Evolutionary conservation across 2,888 invertebrate species (phyloP).

Genomic region (Eledone cirrhosa): DNA sequence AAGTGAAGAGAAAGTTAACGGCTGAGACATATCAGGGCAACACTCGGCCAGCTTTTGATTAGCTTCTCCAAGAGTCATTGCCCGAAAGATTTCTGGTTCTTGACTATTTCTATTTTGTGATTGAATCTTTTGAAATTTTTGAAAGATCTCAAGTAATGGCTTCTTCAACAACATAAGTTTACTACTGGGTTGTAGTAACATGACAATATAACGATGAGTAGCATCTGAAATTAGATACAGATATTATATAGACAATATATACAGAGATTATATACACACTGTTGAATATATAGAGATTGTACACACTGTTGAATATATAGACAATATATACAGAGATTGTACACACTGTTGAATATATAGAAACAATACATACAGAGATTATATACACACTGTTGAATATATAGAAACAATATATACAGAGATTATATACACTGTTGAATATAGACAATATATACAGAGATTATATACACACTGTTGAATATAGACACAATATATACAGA

Average conservation of each 20-base stretch:
- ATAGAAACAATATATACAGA: too few species aligned
- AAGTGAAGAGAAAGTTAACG: background rate
- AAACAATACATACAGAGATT: background rate
- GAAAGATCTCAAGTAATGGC: conserved; percentile 34
- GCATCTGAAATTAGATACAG: conserved; percentile 43
- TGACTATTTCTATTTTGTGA: conserved; percentile 27
- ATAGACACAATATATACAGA: too few species aligned
- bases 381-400: background rate
- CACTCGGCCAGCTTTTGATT: conserved; percentile 83
- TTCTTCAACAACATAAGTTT: conserved; percentile 31
- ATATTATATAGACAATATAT: background rate
- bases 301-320: too few species aligned
- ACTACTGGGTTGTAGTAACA: conserved; percentile 39
- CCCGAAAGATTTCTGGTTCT: conserved; percentile 68
- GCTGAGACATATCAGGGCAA: conserved; percentile 70
- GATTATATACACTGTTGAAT: too few species aligned
- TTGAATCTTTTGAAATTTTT: conserved; percentile 32
- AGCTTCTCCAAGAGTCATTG: conserved; percentile 79
- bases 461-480: too few species aligned
- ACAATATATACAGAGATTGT: too few species aligned
- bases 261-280: background rate
- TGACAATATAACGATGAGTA: conserved; percentile 49
- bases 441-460: background rate
- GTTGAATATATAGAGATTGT: too few species aligned
- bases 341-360: too few species aligned